A percentile compares a stretch with the other conserved stretches of the same genome.
Evolutionary conservation across 2,888 invertebrate genomes (phyloP).

Genomic region (Kryphioiulus occultus): DNA sequence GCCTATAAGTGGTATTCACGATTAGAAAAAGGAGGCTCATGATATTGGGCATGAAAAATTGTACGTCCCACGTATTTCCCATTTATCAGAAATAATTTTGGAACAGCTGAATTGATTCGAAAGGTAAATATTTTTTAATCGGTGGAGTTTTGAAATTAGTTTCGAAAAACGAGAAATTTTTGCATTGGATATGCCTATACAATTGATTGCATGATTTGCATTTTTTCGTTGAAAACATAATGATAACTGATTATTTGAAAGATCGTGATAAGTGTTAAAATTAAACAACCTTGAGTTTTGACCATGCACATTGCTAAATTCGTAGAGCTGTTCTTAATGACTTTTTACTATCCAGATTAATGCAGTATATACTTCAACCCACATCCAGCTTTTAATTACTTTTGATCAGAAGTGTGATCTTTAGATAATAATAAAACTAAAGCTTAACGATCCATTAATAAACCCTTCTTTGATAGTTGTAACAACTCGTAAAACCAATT

Average conservation of each 20-base stretch:
- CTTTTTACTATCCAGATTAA: not conserved
- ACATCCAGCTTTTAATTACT: not conserved
- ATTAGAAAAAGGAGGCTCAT: too few species aligned
- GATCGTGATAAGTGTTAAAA: not conserved
- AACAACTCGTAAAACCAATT: not conserved
- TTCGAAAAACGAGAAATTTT: too few species aligned
- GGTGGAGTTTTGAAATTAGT: too few species aligned
- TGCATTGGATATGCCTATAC: too few species aligned
- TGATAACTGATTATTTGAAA: not conserved
- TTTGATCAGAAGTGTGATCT: not conserved
- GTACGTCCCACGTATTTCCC: too few species aligned
- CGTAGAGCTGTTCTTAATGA: not conserved
- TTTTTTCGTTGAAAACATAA: not conserved
- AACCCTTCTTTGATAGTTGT: not conserved
- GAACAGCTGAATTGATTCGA: too few species aligned
- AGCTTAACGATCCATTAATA: not conserved
- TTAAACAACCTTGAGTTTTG: not conserved
- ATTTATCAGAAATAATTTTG: too few species aligned
- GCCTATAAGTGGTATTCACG: too few species aligned
- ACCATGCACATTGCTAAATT: not conserved
- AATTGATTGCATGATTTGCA: too few species aligned
- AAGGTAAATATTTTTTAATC: too few species aligned
- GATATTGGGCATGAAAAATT: too few species aligned
- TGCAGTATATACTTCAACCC: not conserved
- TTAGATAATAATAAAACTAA: not conserved